A percentile compares a stretch with the other conserved stretches of the same genome.
Conservation (phyloP, 2,888 invertebrate genomes). For the Dicranocentrus wangi region DNA sequence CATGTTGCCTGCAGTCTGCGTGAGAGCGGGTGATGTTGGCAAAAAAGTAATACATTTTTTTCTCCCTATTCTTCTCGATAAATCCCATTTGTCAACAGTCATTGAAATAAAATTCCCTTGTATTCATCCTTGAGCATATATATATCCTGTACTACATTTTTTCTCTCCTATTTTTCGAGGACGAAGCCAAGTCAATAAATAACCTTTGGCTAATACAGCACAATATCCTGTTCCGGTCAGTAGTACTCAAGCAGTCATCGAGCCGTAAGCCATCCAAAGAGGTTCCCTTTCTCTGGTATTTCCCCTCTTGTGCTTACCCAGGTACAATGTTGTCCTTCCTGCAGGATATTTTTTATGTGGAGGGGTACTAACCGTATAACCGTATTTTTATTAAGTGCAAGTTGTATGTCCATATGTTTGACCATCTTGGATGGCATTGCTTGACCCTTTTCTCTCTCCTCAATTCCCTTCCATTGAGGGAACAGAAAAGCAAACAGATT, state of each 20-base stretch:
- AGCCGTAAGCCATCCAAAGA: conserved; percentile 10
- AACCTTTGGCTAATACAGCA: conserved; percentile 35
- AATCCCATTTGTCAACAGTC: conserved; percentile 14
- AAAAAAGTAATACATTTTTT: conserved; percentile 10
- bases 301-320: too few species aligned
- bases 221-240: conserved; percentile 39
- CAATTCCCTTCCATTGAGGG: not conserved
- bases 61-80: not conserved
- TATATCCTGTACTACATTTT: not conserved
- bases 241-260: conserved; percentile 13
- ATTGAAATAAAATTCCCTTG: conserved; percentile 6
- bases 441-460: conserved; percentile 36
- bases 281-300: too few species aligned
- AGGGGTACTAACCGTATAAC: too few species aligned
- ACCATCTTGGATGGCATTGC: too few species aligned
- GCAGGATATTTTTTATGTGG: too few species aligned
- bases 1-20: not conserved
- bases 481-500: conserved; percentile 43
- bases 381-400: too few species aligned
- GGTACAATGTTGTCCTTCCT: too few species aligned
- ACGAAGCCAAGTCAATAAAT: conserved; percentile 38
- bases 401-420: too few species aligned
- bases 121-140: not conserved
- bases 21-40: not conserved
- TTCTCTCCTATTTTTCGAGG: conserved; percentile 1